A percentile compares a stretch with the other conserved stretches of the same genome.
These are phyloP conservation scores for Crenuchus spilurus DNA, from an alignment of 2,797 vertebrate species.

Conservation along the genomic window DNA sequence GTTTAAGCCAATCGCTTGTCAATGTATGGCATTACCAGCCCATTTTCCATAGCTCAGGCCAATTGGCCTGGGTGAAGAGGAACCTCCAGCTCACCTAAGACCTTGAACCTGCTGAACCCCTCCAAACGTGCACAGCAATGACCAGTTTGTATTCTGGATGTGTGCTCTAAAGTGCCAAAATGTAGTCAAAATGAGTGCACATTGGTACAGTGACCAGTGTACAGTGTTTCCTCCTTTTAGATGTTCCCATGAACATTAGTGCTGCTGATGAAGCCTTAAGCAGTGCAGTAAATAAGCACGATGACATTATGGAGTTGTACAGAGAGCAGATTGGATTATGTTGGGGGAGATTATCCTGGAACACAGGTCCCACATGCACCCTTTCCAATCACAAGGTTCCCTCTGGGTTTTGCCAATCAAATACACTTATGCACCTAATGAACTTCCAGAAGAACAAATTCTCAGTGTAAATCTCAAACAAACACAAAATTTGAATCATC, in stretches of 20 bases:
- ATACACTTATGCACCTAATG: conserved; percentile 38
- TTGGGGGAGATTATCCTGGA: conserved; percentile 41
- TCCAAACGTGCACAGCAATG: conserved; percentile 62
- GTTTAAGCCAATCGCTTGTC: conserved; percentile 44
- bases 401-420: conserved; percentile 40
- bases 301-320: conserved; percentile 50
- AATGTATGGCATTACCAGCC: conserved; percentile 45
- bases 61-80: conserved; percentile 48
- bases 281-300: conserved; percentile 30
- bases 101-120: conserved; percentile 66
- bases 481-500: conserved; percentile 8
- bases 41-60: conserved; percentile 52
- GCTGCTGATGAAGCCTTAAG: conserved; percentile 16
- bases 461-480: background rate
- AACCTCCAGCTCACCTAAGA: conserved; percentile 68
- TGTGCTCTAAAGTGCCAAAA: conserved; percentile 38
- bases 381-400: conserved; percentile 36
- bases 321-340: conserved; percentile 47
- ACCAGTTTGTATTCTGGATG: conserved; percentile 66
- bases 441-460: conserved; percentile 28
- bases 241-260: conserved; percentile 22
- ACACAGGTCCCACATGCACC: conserved; percentile 34
- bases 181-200: too few relatives aligned
- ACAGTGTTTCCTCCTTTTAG: conserved; percentile 18
- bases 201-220: too few relatives aligned